Percentiles rank a stretch among this genome's conserved stretches.
Conservation (phyloP, 2,888 invertebrate genomes). For the Dynastes maya region DNA sequence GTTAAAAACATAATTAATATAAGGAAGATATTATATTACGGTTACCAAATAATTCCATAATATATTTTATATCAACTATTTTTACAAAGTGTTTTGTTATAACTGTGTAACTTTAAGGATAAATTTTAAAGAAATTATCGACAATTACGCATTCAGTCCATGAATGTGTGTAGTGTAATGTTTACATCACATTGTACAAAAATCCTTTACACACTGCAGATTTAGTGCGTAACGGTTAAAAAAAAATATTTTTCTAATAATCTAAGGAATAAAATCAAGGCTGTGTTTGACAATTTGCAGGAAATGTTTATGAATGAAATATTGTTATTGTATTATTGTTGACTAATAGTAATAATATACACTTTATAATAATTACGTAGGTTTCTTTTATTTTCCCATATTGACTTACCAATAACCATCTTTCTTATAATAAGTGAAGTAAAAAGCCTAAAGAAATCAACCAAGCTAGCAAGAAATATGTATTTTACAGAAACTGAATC, state of each 20-base stretch:
- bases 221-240: slow-evolving; percentile 7
- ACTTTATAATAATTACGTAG: neutral
- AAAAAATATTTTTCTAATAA: slow-evolving; percentile 9
- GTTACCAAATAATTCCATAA: slow-evolving; percentile 39
- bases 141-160: neutral
- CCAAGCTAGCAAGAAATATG: too few relatives aligned
- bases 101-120: slow-evolving; percentile 12
- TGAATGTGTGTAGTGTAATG: neutral
- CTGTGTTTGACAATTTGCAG: slow-evolving; percentile 43
- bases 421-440: too few relatives aligned
- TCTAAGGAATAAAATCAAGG: slow-evolving; percentile 23
- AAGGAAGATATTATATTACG: slow-evolving; percentile 17
- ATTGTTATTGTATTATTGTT: slow-evolving; percentile 33
- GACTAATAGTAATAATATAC: slow-evolving; percentile 17
- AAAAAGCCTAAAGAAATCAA: too few relatives aligned
- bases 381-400: too few relatives aligned
- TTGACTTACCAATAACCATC: too few relatives aligned
- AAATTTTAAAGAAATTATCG: slow-evolving; percentile 21
- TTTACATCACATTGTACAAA: slow-evolving; percentile 14
- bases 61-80: slow-evolving; percentile 23
- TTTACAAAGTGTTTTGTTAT: slow-evolving; percentile 31
- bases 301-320: slow-evolving; percentile 36
- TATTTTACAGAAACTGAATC: too few relatives aligned
- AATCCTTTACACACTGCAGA: neutral
- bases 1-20: slow-evolving; percentile 2